Percentiles rank a stretch among this genome's conserved stretches.
These are phyloP conservation scores for Rhaphigaster nebulosa DNA, from an alignment of 2,888 invertebrate species.

Conservation along the genomic window DNA sequence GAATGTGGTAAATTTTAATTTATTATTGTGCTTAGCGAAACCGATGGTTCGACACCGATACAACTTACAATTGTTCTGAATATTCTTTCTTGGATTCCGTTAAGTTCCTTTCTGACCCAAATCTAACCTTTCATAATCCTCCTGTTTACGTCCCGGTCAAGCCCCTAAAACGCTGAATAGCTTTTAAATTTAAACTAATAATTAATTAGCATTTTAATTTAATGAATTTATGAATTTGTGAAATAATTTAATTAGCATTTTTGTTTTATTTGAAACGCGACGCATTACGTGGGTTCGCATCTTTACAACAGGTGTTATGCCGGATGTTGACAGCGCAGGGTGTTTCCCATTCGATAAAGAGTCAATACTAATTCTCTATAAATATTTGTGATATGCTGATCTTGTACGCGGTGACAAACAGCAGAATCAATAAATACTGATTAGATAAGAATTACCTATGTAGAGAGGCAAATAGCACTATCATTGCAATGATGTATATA, in stretches of 20 bases:
- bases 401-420: background rate
- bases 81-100: no score
- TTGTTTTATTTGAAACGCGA: background rate
- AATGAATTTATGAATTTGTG: no score
- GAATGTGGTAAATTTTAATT: no score
- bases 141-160: no score
- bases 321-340: background rate
- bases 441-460: background rate
- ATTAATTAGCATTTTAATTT: no score
- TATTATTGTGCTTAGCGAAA: no score
- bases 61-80: no score
- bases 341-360: background rate
- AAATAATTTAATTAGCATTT: background rate
- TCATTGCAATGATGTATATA: background rate
- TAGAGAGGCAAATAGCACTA: background rate
- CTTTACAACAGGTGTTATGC: background rate
- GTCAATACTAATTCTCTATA: background rate
- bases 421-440: background rate
- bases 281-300: background rate
- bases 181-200: no score
- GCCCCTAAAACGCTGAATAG: no score
- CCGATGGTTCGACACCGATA: no score
- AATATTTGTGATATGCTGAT: slow-evolving; percentile 20
- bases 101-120: no score
- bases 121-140: no score